Conservation (phyloP, 2,797 vertebrate species). For the Coregonus suidteri region DNA sequence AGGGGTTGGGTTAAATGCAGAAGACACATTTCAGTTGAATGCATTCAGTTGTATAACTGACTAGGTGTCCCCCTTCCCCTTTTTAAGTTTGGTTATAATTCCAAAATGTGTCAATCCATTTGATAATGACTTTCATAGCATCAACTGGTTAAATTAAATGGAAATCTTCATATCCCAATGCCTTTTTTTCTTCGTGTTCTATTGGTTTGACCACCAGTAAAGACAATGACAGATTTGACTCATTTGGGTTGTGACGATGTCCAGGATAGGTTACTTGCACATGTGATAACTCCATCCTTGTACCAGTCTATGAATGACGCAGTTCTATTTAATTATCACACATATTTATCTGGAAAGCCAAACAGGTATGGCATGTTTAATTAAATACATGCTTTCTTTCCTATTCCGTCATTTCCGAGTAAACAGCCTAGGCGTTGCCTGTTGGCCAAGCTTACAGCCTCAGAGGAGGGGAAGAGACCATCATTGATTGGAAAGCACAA, state of each 20-base stretch:
- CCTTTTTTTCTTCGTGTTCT: not conserved
- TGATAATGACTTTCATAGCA: not conserved
- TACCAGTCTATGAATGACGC: not conserved
- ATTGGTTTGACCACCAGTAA: not conserved
- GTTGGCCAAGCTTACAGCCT: not conserved
- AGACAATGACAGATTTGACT: not conserved
- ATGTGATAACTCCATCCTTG: not conserved
- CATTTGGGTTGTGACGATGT: not conserved
- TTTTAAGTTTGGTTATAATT: no score
- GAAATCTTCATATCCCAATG: not conserved
- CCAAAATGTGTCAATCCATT: no score
- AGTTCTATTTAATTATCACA: conserved; percentile 7
- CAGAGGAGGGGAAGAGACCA: not conserved
- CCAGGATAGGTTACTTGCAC: not conserved
- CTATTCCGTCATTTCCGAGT: not conserved
- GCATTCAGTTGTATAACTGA: no score
- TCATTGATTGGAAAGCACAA: not conserved
- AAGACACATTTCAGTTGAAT: no score
- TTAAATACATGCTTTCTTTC: conserved; percentile 13
- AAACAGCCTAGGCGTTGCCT: conserved; percentile 10
- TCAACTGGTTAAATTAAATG: not conserved
- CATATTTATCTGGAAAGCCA: conserved; percentile 2
- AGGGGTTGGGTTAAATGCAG: no score
- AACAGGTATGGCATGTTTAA: conserved; percentile 21
- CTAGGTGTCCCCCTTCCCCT: no score